Conservation (phyloP, 2,113 vertebrate species). For the Phalacrocorax aristotelis region DNA sequence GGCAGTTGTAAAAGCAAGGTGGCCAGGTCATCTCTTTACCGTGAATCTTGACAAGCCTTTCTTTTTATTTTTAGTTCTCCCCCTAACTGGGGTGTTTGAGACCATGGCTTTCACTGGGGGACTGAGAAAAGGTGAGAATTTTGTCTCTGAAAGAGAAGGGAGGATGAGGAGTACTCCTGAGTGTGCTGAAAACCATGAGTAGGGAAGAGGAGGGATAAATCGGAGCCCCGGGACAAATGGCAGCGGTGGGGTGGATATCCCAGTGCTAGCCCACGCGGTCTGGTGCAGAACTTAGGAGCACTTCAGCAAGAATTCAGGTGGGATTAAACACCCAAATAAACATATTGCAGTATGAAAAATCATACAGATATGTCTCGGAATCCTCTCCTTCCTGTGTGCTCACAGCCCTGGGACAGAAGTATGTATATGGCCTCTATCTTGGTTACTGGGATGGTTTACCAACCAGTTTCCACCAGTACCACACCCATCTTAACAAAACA, state of each 20-base stretch:
- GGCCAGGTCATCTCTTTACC: neutral
- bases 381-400: neutral
- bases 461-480: neutral
- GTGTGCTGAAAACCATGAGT: neutral
- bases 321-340: neutral
- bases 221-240: neutral
- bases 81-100: neutral
- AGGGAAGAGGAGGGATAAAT: no score
- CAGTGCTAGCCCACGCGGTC: neutral
- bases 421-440: fast-evolving
- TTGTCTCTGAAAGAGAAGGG: neutral
- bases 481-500: no score
- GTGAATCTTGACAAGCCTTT: neutral
- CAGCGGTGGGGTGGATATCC: neutral
- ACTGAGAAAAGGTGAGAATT: neutral
- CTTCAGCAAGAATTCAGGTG: neutral
- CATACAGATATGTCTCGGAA: neutral
- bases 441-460: neutral
- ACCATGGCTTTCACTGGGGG: neutral
- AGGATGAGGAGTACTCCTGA: neutral
- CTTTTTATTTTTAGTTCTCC: neutral
- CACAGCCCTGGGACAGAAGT: no score
- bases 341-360: neutral
- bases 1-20: neutral
- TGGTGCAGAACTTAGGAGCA: neutral